Percentiles rank a stretch among this genome's conserved stretches.
Conservation (phyloP, 2,888 invertebrate species). For the Acrocyrtus sp. region DNA sequence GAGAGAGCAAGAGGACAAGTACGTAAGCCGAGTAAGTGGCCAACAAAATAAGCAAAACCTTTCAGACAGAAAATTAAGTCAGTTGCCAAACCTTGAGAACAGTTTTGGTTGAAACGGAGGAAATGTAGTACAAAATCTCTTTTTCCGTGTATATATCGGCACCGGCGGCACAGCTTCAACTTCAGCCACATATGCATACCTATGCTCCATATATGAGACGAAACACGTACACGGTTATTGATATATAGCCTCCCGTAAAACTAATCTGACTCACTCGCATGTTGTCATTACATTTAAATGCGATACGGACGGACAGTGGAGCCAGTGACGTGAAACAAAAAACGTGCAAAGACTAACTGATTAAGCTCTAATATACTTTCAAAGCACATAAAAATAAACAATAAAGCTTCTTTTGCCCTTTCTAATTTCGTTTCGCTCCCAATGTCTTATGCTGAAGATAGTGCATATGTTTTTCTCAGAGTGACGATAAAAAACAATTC, state of each 20-base stretch:
- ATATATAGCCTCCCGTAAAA: not conserved
- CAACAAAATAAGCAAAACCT: not conserved
- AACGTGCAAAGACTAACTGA: conserved; percentile 33
- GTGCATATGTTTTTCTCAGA: too few relatives aligned
- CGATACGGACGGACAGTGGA: conserved; percentile 45
- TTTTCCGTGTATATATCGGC: not conserved
- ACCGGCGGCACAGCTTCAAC: too few relatives aligned
- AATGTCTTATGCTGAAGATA: too few relatives aligned
- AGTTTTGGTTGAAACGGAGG: conserved; percentile 16
- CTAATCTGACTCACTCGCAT: conserved; percentile 6
- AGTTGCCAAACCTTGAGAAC: conserved; percentile 28
- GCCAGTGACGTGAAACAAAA: conserved; percentile 40
- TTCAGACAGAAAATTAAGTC: not conserved
- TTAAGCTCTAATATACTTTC: not conserved
- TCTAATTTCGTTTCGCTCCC: too few relatives aligned
- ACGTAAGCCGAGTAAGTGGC: not conserved
- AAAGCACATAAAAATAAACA: not conserved
- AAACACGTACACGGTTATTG: too few relatives aligned
- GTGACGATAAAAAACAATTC: too few relatives aligned
- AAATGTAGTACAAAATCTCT: not conserved
- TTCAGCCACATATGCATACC: too few relatives aligned
- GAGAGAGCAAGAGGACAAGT: not conserved
- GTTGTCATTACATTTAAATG: conserved; percentile 27
- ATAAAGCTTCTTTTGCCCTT: conserved; percentile 14
- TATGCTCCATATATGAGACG: too few relatives aligned